Evolutionary conservation across 2,888 invertebrate genomes (phyloP), one percentile per base, ranked within the genome.

Genomic region (Tryphoninae sp.): DNA sequence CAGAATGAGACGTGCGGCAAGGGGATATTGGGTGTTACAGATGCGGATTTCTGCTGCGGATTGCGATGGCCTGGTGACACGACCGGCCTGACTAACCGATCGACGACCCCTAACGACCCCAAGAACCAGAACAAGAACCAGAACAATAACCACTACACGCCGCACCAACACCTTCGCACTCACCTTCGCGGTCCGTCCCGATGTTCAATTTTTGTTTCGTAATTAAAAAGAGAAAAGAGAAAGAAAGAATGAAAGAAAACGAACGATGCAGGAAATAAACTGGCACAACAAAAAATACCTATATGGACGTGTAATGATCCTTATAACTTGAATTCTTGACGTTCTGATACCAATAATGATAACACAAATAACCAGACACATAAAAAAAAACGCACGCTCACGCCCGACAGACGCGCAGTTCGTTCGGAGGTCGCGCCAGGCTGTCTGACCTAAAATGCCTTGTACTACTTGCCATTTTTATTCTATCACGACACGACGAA

Each of bases 21-120:
- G 83, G 81, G 77, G 85, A 82, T 90, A 87, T 91, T 91, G 90
- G 93, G 93, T 94, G 94, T 95, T 96, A 93, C 96, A 96, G 96
- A 96, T 96, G 96, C 96, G 93, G 96, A 96, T 94, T 96, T 96
- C 94, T 96, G 96, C 95, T 96, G 96, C 94, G 96, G 96, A 93
- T 94, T 96, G 93, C 95, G 95, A 91, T 95, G 96, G 91, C 96
- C 96, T 91, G 95, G 95, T 93, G 96, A 96, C 93, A 94, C 94
- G 93, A 94, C 86, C 87, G 87, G 87, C 87, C 87, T 88, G 88
- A 88, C 89, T 88, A 91, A 91, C 89, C 88, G 87, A 87, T 90
- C 91, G 85, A 85, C 90, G 87, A 88, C 83, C 88, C 86, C 86
- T 88, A 88, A 87, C 89, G 87, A 90, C 88, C 87, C 88, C 86